Base-by-base conservation (phyloP, 2,113 vertebrate species). In the Mobula birostris region DNA sequence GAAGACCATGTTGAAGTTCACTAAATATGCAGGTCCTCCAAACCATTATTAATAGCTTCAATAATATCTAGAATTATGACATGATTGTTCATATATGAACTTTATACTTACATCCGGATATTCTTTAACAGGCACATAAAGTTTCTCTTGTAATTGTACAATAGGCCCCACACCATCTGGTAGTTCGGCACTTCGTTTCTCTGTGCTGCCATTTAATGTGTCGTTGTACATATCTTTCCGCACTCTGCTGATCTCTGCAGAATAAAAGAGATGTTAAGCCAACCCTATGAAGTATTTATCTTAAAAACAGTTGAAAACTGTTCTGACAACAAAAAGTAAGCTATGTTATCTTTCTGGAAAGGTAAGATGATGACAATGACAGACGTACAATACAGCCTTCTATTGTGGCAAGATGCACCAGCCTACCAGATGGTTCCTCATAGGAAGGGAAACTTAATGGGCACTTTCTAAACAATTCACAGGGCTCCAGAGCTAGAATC, bases 181-280 rank as follows among this genome's bases (percentile, higher is more conserved):
- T 95, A 99, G 96, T 95, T 99, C 98, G 94, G 98, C 98, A 96
- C 98, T 98, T 96, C 98, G 97, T 95, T 98, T 98, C 96, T 99
- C 99, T 96, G 98, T 98, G 95, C 98, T 99, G 95, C 98, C 98
- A 95, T 99, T 99, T 96, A 99, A 95, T 24, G 98, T 99, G 97
- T 99, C 99, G 94, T 99, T 99, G 97, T 99, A 99, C 99, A 99
- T 99, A 97, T 99, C 99, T 97, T 99, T 99, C 96, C 99, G 98
- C 96, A 99, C 99, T 97, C 99, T 97, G 96, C 99, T 98, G 95
- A 99, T 99, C 96, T 99, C 98, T 98, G 96, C 15, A 87, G 95
- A 95, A 95, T 95, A 94, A 97, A 95, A 96, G 96, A 97, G 36
- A 92, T 63, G 27, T 66, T 32, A 77, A 94, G 48, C 2, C 32